Evolutionary conservation across 2,113 vertebrate genomes (phyloP).

Genomic region (Vulpes lagopus): DNA sequence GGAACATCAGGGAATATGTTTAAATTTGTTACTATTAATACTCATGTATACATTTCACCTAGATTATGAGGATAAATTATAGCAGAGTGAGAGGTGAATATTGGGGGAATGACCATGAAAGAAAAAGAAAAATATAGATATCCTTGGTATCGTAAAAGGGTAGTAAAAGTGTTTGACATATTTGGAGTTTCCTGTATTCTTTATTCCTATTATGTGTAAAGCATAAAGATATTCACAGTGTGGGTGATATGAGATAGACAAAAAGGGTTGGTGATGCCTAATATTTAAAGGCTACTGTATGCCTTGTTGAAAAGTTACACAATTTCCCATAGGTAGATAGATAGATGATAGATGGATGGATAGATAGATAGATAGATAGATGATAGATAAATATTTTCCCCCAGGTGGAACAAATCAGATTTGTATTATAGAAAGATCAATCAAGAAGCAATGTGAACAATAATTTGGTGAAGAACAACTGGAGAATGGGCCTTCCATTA

Average conservation of each 20-base stretch:
- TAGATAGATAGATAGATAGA: not conserved
- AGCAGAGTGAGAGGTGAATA: not conserved
- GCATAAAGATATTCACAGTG: not conserved
- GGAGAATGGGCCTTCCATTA: not conserved
- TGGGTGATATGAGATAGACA: not conserved
- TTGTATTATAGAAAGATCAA: not conserved
- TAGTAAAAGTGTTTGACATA: no score
- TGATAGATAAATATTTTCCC: not conserved
- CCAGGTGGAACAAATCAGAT: not conserved
- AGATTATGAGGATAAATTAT: not conserved
- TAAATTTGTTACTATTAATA: constrained; percentile 9
- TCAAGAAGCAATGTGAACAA: not conserved
- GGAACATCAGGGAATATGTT: not conserved
- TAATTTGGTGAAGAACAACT: not conserved
- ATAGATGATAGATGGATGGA: not conserved
- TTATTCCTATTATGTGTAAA: not conserved
- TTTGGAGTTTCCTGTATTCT: not conserved
- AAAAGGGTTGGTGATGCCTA: not conserved
- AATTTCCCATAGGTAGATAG: not conserved
- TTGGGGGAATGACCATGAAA: not conserved
- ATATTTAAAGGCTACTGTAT: not conserved
- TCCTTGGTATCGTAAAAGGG: not conserved
- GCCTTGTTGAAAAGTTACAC: not conserved
- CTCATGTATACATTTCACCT: not conserved
- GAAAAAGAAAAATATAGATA: not conserved